These are phyloP conservation scores for Lophochroa leadbeateri DNA, from an alignment of 2,113 vertebrate species.

Conservation along the genomic window DNA sequence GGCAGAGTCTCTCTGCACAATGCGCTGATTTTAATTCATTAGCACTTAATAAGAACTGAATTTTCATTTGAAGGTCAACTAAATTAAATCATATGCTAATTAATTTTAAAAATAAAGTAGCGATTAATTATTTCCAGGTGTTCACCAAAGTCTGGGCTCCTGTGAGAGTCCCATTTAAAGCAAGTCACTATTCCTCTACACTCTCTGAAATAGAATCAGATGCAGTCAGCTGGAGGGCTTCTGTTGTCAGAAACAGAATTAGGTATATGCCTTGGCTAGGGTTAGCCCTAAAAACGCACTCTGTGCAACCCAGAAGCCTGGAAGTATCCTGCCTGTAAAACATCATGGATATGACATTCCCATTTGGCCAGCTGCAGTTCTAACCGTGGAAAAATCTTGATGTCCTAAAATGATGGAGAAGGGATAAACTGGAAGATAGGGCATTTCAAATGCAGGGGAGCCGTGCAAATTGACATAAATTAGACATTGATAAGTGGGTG, in stretches of 20 bases:
- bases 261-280: not conserved
- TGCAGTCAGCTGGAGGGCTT: not conserved
- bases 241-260: not conserved
- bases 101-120: constrained; percentile 66
- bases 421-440: not conserved
- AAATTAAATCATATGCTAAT: constrained; percentile 68
- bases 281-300: not conserved
- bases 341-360: not conserved
- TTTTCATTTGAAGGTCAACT: constrained; percentile 68
- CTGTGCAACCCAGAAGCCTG: not conserved
- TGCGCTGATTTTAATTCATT: constrained; percentile 38
- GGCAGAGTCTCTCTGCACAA: constrained; percentile 25
- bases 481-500: not conserved
- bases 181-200: not conserved
- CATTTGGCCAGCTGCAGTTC: not conserved
- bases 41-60: constrained; percentile 57
- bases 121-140: constrained; percentile 62
- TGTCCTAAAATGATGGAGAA: not conserved
- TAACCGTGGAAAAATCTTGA: not conserved
- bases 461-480: not conserved
- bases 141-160: not conserved
- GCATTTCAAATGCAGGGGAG: not conserved
- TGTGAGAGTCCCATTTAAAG: not conserved
- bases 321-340: not conserved
- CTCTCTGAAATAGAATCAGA: not conserved